Base-by-base conservation (phyloP, 2,888 invertebrate species). In the Xylophagus ater region DNA sequence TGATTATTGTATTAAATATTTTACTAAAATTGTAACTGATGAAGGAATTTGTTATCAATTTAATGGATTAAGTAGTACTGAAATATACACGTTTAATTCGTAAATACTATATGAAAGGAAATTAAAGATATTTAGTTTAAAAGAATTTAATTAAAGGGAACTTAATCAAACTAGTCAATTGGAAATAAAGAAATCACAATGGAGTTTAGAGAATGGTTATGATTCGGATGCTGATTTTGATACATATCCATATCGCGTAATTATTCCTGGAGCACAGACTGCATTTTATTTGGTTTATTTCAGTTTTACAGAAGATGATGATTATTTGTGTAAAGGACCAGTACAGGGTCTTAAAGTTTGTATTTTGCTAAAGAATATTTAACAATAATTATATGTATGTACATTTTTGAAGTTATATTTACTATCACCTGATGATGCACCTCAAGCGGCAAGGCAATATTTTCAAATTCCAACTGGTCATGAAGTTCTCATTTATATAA, bases 401-500 rank as follows among this genome's bases (percentile, higher is more conserved):
- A 23, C 23, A 6, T 8, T 23, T 9, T 8, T 23, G 23, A n/a
- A n/a, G n/a, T n/a, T n/a, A n/a, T n/a, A n/a, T 3, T 62, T 78
- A 5, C 78, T 78, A 53, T 73, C 75, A 50, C 76, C 78, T 2
- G 74, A 74, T 1, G 77, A 78, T 54, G 55, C 74, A 12, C 78
- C 78, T 0, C 60, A 74, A 46, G 69, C 77, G 4, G 73, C 74
- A 4, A 74, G 74, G 49, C 76, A 79, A 51, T 80, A 75, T 53
- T 78, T 80, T 52, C 68, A 79, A 37, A 72, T 74, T 3, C 78
- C 80, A 3, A 58, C 78, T 47, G 73, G 74, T 38, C 75, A 78
- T 51, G 80, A 81, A 59, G 71, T 80, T 2, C 69, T 78, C 1
- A 76, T 79, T 1, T 72, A 76, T 1, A 73, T 81, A 5, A 78